phyloP scores from a whole-genome alignment of 2,888 invertebrate genomes.

The Heliothis peltigera region DNA sequence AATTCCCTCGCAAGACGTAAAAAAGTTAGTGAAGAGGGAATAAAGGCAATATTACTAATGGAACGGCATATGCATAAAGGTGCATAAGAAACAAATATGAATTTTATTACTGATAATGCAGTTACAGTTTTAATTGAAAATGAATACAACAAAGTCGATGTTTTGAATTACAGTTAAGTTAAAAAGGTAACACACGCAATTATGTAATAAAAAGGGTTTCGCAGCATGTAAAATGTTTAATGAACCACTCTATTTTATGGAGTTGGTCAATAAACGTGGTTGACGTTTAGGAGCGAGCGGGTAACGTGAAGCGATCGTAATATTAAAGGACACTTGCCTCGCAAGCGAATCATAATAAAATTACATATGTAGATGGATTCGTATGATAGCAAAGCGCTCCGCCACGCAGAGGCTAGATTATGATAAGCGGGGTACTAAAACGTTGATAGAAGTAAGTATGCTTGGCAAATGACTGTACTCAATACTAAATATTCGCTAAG shows the following conservation, averaged over 20 bases:
- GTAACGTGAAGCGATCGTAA: constrained; percentile 73
- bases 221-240: constrained; percentile 77
- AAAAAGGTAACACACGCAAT: constrained; percentile 75
- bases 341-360: constrained; percentile 79
- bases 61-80: constrained; percentile 68
- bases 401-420: constrained; percentile 66
- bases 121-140: constrained; percentile 71
- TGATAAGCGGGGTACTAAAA: constrained; percentile 68
- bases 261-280: constrained; percentile 80
- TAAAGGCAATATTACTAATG: constrained; percentile 72
- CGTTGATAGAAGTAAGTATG: constrained; percentile 66
- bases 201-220: constrained; percentile 81
- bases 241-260: constrained; percentile 85
- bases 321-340: constrained; percentile 84
- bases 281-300: constrained; percentile 73
- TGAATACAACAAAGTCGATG: constrained; percentile 70
- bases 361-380: constrained; percentile 80
- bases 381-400: constrained; percentile 67
- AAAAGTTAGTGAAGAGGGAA: constrained; percentile 68
- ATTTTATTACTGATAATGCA: constrained; percentile 71
- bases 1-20: constrained; percentile 71
- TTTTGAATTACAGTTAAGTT: constrained; percentile 69
- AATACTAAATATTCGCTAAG: constrained; percentile 34
- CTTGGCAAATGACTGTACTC: constrained; percentile 55
- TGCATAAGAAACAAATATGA: constrained; percentile 71